Percentiles rank a stretch among this genome's conserved stretches.
These are phyloP conservation scores for Channa argus DNA, from an alignment of 2,113 vertebrate genomes.

Conservation along the genomic window DNA sequence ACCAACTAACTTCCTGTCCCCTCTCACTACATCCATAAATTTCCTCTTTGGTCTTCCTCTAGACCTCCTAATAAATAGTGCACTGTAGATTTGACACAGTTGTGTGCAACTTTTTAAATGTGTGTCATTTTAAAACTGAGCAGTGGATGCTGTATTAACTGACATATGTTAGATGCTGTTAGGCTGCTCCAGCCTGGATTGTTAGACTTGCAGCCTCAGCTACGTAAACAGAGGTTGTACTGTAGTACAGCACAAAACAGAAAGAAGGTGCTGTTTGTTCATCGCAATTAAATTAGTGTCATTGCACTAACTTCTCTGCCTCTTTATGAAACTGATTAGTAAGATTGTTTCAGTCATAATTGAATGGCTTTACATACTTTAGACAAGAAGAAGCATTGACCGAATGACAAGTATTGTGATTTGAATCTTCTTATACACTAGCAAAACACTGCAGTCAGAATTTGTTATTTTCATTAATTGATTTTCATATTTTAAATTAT, in stretches of 20 bases:
- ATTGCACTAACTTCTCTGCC: background rate
- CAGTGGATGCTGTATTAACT: background rate
- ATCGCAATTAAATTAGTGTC: background rate
- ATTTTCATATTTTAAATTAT: too few species aligned
- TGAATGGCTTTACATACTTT: too few species aligned
- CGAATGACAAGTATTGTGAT: too few species aligned
- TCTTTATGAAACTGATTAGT: background rate
- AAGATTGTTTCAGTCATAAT: background rate
- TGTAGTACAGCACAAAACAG: conserved; percentile 12
- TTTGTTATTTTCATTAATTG: too few species aligned
- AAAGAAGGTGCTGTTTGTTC: conserved; percentile 23
- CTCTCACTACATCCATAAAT: too few species aligned
- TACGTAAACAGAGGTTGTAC: background rate
- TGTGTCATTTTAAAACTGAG: background rate
- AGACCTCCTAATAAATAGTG: background rate
- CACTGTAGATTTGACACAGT: background rate
- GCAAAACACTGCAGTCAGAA: too few species aligned
- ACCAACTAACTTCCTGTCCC: too few species aligned
- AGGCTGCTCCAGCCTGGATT: background rate
- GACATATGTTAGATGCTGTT: background rate
- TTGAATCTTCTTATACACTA: too few species aligned
- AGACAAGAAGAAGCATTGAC: too few species aligned
- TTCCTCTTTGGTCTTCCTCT: too few species aligned
- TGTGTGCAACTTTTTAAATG: background rate
- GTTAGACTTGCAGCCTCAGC: background rate